phyloP scores from a whole-genome alignment of 2,113 vertebrate species.

The Zosterops japonicus region DNA sequence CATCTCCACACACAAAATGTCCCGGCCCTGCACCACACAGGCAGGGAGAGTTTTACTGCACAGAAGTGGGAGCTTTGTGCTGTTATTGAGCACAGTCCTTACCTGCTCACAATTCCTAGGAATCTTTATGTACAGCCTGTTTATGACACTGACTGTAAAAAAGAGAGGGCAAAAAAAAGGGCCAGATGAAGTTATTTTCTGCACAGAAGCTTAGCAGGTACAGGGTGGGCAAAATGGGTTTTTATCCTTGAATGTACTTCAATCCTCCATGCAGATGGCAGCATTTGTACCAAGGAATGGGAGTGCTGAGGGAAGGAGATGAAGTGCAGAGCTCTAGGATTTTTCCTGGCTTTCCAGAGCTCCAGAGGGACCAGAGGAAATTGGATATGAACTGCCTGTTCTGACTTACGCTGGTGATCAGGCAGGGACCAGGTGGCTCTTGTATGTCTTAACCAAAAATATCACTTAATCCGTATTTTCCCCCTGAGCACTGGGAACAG shows the following conservation, averaged over 20 bases:
- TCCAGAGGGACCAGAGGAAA: neutral
- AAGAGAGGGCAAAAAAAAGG: neutral
- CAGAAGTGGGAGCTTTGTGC: neutral
- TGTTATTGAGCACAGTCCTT: neutral
- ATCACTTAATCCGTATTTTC: slow-evolving; percentile 38
- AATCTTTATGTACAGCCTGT: neutral
- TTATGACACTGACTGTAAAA: neutral
- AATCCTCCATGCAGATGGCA: neutral
- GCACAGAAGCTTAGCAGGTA: neutral
- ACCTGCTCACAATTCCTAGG: neutral
- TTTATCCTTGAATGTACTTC: neutral
- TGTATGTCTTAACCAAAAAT: slow-evolving; percentile 38
- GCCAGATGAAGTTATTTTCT: neutral
- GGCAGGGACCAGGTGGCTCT: slow-evolving; percentile 33
- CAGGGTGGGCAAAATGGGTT: neutral
- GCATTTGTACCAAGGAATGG: neutral
- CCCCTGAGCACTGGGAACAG: neutral
- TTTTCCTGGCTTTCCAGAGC: neutral
- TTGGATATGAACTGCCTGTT: slow-evolving; percentile 1
- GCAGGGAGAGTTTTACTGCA: neutral
- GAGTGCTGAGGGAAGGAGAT: neutral
- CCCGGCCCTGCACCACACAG: neutral
- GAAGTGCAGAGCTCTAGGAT: neutral
- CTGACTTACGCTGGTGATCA: neutral
- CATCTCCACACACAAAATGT: neutral